Conservation (phyloP, 2,797 vertebrate species). For the Gorsachius magnificus region DNA sequence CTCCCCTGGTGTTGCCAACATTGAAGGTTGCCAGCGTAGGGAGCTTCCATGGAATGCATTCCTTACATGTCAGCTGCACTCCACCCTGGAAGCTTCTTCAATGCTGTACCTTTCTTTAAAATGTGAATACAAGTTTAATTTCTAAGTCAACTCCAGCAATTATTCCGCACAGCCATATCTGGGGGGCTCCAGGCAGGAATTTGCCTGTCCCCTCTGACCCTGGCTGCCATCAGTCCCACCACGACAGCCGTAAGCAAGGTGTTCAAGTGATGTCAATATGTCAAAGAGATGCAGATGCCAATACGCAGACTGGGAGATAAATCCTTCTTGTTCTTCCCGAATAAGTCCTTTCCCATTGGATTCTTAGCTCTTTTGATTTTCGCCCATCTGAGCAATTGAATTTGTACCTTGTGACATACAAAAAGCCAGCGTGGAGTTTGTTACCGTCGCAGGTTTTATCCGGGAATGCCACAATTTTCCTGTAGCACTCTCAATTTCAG, state of each 20-base stretch:
- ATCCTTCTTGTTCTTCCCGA: not conserved
- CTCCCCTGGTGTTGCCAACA: too few species aligned
- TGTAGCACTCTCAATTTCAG: not conserved
- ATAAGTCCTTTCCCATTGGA: not conserved
- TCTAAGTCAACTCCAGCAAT: too few species aligned
- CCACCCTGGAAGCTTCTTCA: too few species aligned
- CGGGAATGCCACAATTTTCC: not conserved
- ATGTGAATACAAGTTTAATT: too few species aligned
- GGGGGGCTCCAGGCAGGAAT: not conserved
- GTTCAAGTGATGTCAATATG: not conserved
- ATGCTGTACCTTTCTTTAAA: too few species aligned
- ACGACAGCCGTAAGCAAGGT: not conserved
- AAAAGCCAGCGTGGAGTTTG: not conserved
- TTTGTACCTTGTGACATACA: not conserved
- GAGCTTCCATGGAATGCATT: too few species aligned
- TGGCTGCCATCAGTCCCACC: not conserved
- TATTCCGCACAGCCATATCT: too few species aligned
- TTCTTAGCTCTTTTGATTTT: not conserved
- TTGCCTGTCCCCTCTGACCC: not conserved
- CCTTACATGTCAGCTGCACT: too few species aligned
- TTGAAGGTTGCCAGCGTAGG: too few species aligned
- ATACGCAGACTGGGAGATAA: not conserved
- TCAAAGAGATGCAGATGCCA: not conserved
- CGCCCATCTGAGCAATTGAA: not conserved
- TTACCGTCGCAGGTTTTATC: not conserved